Evolutionary conservation across 2,113 vertebrate genomes (phyloP), one percentile per base, ranked within the genome.

Genomic region (Cettia cetti): DNA sequence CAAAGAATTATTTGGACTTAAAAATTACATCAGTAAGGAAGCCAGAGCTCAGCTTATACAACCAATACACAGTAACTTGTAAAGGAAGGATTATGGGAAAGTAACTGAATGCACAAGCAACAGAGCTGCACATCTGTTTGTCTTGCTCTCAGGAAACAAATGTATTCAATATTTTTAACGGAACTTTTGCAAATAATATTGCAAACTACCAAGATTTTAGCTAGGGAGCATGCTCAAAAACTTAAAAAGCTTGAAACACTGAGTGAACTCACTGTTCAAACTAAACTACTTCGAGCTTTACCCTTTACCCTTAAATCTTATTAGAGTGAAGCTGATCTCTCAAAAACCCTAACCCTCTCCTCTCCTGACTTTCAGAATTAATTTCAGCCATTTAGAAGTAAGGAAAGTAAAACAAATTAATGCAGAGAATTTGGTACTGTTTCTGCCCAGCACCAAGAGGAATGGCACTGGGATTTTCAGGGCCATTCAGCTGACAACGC

Each of bases 241-340:
- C 52, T 53, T 79, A 20, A 74, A 75, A 89, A 76, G 35, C 49
- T 76, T 76, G 60, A 90, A 87, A 56, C 64, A 69, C 12, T 35
- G n/a, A 77, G 54, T 35, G 40, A 92, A 90, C 40, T 69, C 64
- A 54, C 20, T 56, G 82, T 20, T 61, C 59, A 61, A 61, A 35
- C 28, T 82, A 60, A 86, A 92, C 24, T 13, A 47, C 47, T 92
- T 87, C 69, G 87, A 92, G 50, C 30, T 72, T 93, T 60, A 77
- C n/a, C 30, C 52, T 82, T 85, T 71, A 79, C 74, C 33, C 74
- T 92, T 77, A 87, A 84, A 92, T 91, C 82, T 92, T 69, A 76
- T 56, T 81, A 78, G 45, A 87, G 60, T 74, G 31, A 92, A 83
- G 78, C 20, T 57, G 60, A 88, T 61, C 52, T 90, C 85, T 85